Percentiles rank a stretch among this genome's conserved stretches.
These are phyloP conservation scores for Hystrix brachyura DNA, from an alignment of 2,113 vertebrate species.

Conservation along the genomic window DNA sequence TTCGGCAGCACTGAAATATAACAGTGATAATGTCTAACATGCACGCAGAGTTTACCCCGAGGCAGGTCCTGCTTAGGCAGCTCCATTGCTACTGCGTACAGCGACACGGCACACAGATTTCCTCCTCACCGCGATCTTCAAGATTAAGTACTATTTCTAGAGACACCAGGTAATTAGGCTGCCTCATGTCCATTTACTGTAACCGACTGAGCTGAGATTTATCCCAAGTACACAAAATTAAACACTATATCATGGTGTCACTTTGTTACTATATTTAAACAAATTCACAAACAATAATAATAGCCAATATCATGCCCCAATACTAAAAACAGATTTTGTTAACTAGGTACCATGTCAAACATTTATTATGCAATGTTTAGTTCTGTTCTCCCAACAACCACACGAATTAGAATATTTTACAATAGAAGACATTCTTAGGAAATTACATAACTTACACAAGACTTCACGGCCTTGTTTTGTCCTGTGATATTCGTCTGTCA, in stretches of 20 bases:
- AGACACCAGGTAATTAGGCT: not conserved
- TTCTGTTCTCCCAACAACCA: not conserved
- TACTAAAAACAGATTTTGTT: not conserved
- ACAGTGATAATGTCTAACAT: not conserved
- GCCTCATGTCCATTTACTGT: not conserved
- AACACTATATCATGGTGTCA: not conserved
- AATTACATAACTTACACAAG: constrained; percentile 3
- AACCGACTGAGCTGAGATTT: not conserved
- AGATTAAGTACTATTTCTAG: not conserved
- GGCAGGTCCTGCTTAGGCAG: too few relatives aligned
- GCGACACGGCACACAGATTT: not conserved
- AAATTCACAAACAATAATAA: not conserved
- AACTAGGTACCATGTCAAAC: not conserved
- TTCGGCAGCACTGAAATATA: not conserved
- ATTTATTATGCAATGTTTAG: not conserved
- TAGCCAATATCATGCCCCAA: not conserved
- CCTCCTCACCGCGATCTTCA: not conserved
- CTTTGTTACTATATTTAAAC: not conserved
- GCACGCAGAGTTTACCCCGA: not conserved
- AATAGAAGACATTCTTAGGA: not conserved
- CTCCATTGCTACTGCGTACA: not conserved
- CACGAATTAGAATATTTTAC: not conserved
- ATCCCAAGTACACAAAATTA: not conserved
- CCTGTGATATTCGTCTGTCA: rapidly evolving
- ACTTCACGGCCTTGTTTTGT: not conserved